Conservation (phyloP, 2,888 invertebrate genomes). For the Epinotia brunnichana region DNA sequence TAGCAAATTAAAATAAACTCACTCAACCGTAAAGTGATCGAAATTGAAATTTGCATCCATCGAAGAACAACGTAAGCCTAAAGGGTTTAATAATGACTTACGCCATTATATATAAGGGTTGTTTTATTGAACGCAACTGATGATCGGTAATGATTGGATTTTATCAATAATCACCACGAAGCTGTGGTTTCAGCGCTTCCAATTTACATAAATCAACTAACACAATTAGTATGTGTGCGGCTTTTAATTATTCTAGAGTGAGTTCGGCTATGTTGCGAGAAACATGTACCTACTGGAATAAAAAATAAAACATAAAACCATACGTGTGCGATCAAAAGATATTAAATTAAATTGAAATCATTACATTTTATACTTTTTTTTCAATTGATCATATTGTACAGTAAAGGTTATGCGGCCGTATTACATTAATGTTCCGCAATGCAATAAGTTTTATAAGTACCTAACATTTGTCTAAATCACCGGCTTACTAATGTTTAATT, state of each 20-base stretch:
- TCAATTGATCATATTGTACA: too few relatives aligned
- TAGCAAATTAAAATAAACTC: slow-evolving; percentile 39
- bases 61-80: slow-evolving; percentile 25
- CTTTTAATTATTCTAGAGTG: slow-evolving; percentile 10
- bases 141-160: slow-evolving; percentile 53
- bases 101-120: slow-evolving; percentile 43
- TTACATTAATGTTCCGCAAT: neutral
- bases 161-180: slow-evolving; percentile 51
- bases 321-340: neutral
- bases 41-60: slow-evolving; percentile 34
- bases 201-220: slow-evolving; percentile 34
- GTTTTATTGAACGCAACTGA: slow-evolving; percentile 47
- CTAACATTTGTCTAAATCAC: neutral
- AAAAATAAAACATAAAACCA: too few relatives aligned
- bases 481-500: neutral
- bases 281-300: neutral
- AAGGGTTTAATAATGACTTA: slow-evolving; percentile 31
- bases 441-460: neutral
- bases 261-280: neutral
- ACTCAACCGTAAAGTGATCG: slow-evolving; percentile 23
- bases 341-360: neutral
- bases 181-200: slow-evolving; percentile 13
- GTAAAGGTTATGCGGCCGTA: too few relatives aligned
- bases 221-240: neutral
- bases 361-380: too few relatives aligned